A percentile compares a stretch with the other conserved stretches of the same genome.
phyloP scores from a whole-genome alignment of 2,113 vertebrate genomes.

The Cricetomys ansorgei region DNA sequence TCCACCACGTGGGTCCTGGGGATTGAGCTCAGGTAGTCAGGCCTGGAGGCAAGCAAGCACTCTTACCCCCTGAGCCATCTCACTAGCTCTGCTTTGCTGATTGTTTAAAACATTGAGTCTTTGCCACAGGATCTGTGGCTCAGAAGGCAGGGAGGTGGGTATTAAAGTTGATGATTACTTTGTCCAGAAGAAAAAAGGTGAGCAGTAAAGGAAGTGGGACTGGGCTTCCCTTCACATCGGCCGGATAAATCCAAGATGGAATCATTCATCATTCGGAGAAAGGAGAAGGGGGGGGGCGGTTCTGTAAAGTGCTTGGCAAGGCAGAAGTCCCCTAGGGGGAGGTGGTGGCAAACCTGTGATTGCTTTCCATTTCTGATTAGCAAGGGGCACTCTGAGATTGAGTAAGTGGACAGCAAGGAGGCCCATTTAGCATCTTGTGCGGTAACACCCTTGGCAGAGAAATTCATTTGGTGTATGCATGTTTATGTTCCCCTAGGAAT shows the following conservation, averaged over 20 bases:
- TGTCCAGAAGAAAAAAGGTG: not conserved
- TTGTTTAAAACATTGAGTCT: not conserved
- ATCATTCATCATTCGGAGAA: not conserved
- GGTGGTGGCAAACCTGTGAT: not conserved
- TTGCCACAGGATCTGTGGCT: not conserved
- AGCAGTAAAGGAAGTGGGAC: not conserved
- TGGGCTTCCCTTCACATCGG: not conserved
- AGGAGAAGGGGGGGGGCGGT: not conserved
- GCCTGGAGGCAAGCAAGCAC: too few relatives aligned
- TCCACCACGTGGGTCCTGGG: too few relatives aligned
- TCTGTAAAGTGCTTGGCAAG: not conserved
- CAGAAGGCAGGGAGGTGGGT: not conserved
- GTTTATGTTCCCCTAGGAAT: constrained; percentile 62
- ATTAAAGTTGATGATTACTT: not conserved
- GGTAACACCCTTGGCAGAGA: constrained; percentile 65
- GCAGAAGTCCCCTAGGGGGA: not conserved
- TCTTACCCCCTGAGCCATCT: not conserved
- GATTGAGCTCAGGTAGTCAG: not conserved
- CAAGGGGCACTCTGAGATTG: not conserved
- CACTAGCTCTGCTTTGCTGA: not conserved
- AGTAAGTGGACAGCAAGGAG: constrained; percentile 56
- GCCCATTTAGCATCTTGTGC: constrained; percentile 60
- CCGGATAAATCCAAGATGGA: not conserved
- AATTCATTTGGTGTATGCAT: constrained; percentile 55
- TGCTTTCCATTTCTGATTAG: constrained; percentile 37